Percentiles rank a stretch among this genome's conserved stretches.
These are phyloP conservation scores for Nannoperca obscura DNA, from an alignment of 2,797 vertebrate genomes.

Conservation along the genomic window DNA sequence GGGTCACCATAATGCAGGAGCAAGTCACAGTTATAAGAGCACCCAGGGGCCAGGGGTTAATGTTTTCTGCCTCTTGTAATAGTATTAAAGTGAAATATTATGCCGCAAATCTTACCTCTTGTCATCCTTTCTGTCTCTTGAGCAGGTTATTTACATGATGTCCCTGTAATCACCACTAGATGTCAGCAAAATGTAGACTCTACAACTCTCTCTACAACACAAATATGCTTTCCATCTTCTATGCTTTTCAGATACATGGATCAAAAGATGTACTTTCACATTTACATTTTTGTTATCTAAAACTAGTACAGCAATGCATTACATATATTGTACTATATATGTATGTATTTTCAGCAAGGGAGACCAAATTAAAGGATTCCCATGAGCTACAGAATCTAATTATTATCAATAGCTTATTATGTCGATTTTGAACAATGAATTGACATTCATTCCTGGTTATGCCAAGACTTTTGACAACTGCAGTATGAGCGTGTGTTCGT, in stretches of 20 bases:
- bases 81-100: background rate
- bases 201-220: background rate
- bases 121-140: background rate
- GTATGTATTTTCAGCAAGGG: background rate
- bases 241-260: background rate
- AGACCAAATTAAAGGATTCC: background rate
- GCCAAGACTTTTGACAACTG: background rate
- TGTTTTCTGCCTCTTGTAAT: background rate
- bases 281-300: background rate
- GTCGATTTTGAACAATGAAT: background rate
- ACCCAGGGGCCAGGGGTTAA: background rate
- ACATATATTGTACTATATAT: background rate
- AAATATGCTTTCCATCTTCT: background rate
- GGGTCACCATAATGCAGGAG: background rate
- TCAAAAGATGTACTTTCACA: background rate
- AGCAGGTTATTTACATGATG: background rate
- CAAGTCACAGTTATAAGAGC: background rate
- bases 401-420: background rate
- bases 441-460: background rate
- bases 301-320: background rate
- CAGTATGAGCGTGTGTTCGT: background rate
- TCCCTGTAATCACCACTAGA: constrained; percentile 30
- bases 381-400: background rate
- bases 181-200: constrained; percentile 28
- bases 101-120: background rate